Base-by-base conservation (phyloP, 2,113 vertebrate species). In the Eptatretus burgeri region DNA sequence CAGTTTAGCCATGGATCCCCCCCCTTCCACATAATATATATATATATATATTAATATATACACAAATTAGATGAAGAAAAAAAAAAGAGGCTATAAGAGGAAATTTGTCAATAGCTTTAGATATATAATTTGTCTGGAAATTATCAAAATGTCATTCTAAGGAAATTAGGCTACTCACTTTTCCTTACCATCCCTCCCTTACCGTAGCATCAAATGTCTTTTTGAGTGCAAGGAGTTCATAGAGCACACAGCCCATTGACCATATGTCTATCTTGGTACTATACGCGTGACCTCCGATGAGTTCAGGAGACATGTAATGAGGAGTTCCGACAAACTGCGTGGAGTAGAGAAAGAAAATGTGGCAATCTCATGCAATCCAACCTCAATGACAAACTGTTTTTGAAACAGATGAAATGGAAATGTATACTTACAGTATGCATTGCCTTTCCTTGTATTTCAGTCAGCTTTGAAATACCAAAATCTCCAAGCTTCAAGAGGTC, bases 251-350 rank as follows among this genome's bases (percentile, higher is more conserved):
- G 62, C 89, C 91, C 73, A 93, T 80, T 56, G 91, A 87, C 91
- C 91, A 98, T 71, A 98, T 94, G 73, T 98, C 91, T 2, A 89
- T 95, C 72, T 98, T 98, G 72, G 89, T 94, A 75, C 84, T 95
- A 75, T 98, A 98, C 71, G 93, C 94, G 41, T 84, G 73, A 66
- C 91, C 91, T 69, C 95, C 89, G 69, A 88, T 95, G 63, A 98
- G 77, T 70, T 98, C 91, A 64, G 91, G 91, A 63, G 89, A 96
- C 91, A 98, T 98, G 74, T 98, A 98, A 72, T 98, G 94, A 0
- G 89, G 86, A 19, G 91, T 98, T 70, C 91, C 91, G 19, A 98
- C 89, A 74, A 88, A 83, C 91, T 98, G 69, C 68, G 27, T 41
- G 27, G 53, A 60, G 53, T 60, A 16, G 18, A 18, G 18, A 60